These are phyloP conservation scores for Epinephelus awoara DNA, from an alignment of 2,797 vertebrate genomes.

Conservation along the genomic window DNA sequence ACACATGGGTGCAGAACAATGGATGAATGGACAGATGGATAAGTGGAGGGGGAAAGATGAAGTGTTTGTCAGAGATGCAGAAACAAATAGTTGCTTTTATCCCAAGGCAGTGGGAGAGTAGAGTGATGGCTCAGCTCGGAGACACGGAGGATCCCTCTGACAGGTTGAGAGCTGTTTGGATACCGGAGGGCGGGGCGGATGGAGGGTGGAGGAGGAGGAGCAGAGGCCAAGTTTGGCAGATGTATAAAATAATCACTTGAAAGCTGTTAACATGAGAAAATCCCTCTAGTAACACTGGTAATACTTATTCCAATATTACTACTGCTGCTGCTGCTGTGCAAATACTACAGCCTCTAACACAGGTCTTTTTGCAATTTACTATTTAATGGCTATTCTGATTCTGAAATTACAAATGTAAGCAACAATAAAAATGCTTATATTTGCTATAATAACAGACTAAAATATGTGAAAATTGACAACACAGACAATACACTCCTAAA, in stretches of 20 bases:
- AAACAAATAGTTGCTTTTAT: conserved; percentile 84
- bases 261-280: conserved; percentile 52
- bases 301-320: conserved; percentile 34
- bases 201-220: conserved; percentile 54
- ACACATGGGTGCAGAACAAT: conserved; percentile 70
- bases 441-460: not conserved
- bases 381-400: conserved; percentile 21
- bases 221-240: conserved; percentile 61
- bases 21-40: conserved; percentile 77
- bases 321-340: conserved; percentile 10
- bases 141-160: conserved; percentile 65
- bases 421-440: conserved; percentile 13
- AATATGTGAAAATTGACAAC: conserved; percentile 6
- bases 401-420: conserved; percentile 5
- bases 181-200: conserved; percentile 52
- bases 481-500: conserved; percentile 21
- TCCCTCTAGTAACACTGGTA: conserved; percentile 22
- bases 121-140: conserved; percentile 68
- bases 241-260: conserved; percentile 64
- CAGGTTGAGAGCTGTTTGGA: conserved; percentile 72
- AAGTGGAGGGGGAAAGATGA: conserved; percentile 76
- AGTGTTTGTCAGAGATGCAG: conserved; percentile 83
- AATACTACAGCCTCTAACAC: not conserved
- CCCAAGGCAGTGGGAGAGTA: conserved; percentile 67
- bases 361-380: conserved; percentile 22